phyloP scores from a whole-genome alignment of 2,888 invertebrate species.

The Nemoura dubitans region DNA sequence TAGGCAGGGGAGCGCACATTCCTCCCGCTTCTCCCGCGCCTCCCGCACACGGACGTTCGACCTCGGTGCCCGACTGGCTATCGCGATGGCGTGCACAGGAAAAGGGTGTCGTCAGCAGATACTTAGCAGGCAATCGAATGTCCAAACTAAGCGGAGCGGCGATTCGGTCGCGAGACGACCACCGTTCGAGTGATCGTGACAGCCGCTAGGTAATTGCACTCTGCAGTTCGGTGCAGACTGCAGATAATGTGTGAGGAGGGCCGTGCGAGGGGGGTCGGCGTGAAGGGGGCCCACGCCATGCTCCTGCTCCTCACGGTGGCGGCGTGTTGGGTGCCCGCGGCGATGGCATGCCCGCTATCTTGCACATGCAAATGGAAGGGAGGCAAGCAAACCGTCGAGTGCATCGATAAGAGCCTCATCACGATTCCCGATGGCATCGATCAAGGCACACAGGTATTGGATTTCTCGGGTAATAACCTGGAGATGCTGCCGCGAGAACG shows the following conservation, averaged over 20 bases:
- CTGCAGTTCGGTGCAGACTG: neutral
- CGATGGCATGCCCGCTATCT: conserved; percentile 74
- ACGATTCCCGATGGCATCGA: conserved; percentile 82
- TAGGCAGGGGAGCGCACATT: neutral
- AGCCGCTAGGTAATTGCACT: neutral
- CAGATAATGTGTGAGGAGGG: neutral
- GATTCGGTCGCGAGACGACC: neutral
- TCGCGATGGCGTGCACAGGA: neutral
- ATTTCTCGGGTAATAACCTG: conserved; percentile 84
- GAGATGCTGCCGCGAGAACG: conserved; percentile 80
- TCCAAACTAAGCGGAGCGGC: neutral
- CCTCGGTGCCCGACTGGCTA: neutral
- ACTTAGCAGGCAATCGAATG: neutral
- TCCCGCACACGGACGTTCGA: too few species aligned
- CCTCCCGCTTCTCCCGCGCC: too few species aligned
- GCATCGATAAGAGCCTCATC: conserved; percentile 79
- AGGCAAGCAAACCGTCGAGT: conserved; percentile 91
- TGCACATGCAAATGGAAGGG: conserved; percentile 94
- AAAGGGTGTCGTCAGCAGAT: neutral
- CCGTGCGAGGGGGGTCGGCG: neutral
- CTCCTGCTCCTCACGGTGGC: conserved; percentile 38
- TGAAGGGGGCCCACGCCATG: neutral
- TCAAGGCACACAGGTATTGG: conserved; percentile 86
- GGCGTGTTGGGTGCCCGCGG: conserved; percentile 50
- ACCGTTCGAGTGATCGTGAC: neutral